These are phyloP conservation scores for Chiloscyllium punctatum DNA, from an alignment of 2,797 vertebrate species.

Conservation along the genomic window DNA sequence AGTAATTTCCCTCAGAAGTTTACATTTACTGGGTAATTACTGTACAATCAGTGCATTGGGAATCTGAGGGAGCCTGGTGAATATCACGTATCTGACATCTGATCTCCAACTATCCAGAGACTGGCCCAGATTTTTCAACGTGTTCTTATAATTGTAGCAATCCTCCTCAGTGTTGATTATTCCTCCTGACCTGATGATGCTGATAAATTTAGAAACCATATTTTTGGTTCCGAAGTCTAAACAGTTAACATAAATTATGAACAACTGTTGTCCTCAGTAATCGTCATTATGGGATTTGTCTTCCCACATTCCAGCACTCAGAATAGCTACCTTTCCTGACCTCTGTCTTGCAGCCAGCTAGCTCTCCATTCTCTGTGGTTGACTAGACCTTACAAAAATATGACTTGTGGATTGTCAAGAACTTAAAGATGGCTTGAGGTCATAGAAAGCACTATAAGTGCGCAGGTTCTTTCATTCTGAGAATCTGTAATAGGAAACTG, in stretches of 20 bases:
- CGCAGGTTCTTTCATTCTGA: neutral
- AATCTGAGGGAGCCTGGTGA: too few species aligned
- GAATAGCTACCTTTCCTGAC: neutral
- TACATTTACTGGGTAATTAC: too few species aligned
- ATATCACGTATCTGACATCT: too few species aligned
- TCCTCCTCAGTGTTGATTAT: neutral
- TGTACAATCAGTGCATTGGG: too few species aligned
- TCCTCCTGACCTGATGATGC: neutral
- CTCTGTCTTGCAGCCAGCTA: neutral
- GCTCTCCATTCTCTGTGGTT: neutral
- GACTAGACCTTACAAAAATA: neutral
- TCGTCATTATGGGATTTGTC: neutral
- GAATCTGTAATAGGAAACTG: neutral
- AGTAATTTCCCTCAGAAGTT: too few species aligned
- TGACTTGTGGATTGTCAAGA: neutral
- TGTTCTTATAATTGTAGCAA: too few species aligned
- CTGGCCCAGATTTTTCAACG: too few species aligned
- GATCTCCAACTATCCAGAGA: too few species aligned
- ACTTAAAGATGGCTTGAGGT: neutral
- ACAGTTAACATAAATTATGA: neutral
- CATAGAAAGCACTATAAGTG: neutral
- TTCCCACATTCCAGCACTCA: neutral
- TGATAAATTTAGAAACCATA: neutral
- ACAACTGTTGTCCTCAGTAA: neutral
- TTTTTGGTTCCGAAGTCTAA: neutral